Evolutionary conservation across 2,888 invertebrate species (phyloP), one percentile per base, ranked within the genome.

Genomic region (Catonia carolina): DNA sequence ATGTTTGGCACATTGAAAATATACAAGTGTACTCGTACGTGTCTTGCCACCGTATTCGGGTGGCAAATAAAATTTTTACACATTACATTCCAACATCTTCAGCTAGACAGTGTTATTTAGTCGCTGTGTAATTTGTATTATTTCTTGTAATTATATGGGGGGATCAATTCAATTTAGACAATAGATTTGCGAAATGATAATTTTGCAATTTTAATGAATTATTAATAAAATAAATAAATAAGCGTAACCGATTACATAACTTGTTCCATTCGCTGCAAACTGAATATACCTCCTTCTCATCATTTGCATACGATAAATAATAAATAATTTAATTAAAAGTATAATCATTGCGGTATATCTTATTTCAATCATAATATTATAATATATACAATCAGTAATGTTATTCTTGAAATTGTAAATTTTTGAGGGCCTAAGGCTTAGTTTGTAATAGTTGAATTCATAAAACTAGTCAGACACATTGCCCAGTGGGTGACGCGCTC

Each of bases 131-230:
- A 17, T 45, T 23, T 23, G 15, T 22, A 23, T 23, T 45, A 45
- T 45, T 45, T 27, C 45, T 45, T 45, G 27, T 45, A 45, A 22
- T 45, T 45, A 27, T 20, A 45, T 23, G 45, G 45, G 45, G 45
- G 45, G 45, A 45, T 45, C 45, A 45, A 45, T 45, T 45, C 45
- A 45, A 45, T 45, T 45, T 45, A 45, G 45, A 45, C 45, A 45
- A 45, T 45, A 45, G 45, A 45, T 27, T 22, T 45, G 45, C 45
- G 22, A 45, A 45, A 45, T 27, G 22, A 23, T 45, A n/a, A n/a
- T 45, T 45, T 45, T 22, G 23, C 22, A 45, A 45, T 45, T 45
- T 45, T 45, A 45, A 45, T 22, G 12, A 17, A 37, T n/a, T n/a
- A n/a, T n/a, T 37, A 18, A 45, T 23, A 23, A 20, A 45, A 45